Conservation (phyloP, 2,888 invertebrate genomes). For the Diogma glabrata region DNA sequence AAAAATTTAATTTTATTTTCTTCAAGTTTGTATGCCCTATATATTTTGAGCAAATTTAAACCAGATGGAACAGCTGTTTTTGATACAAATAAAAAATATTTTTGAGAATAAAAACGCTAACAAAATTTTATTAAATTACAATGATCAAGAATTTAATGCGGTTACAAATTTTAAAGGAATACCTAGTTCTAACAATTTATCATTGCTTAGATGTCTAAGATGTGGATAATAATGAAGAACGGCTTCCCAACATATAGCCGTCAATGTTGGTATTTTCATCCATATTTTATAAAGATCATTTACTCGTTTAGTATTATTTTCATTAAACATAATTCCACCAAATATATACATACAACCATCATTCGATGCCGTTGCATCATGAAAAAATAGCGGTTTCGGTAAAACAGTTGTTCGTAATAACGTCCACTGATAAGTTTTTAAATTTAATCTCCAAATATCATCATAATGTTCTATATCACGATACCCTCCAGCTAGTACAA, state of each 20-base stretch:
- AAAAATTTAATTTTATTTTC: too few species aligned
- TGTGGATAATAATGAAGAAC: conserved; percentile 55
- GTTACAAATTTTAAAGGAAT: conserved; percentile 57
- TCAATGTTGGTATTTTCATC: conserved; percentile 75
- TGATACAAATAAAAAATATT: too few species aligned
- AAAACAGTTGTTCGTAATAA: conserved; percentile 52
- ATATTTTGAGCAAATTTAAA: too few species aligned
- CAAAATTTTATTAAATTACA: too few species aligned
- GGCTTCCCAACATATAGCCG: conserved; percentile 83
- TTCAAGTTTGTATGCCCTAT: too few species aligned
- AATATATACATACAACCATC: conserved; percentile 64
- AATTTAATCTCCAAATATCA: conserved; percentile 74
- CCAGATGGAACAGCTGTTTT: too few species aligned
- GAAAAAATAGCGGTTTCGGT: conserved; percentile 73
- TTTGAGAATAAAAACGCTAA: too few species aligned
- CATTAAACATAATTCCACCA: conserved; percentile 61
- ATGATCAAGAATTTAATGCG: conserved; percentile 5
- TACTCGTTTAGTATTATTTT: conserved; percentile 48
- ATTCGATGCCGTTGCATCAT: conserved; percentile 66
- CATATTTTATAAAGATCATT: conserved; percentile 71
- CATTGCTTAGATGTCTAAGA: conserved; percentile 41
- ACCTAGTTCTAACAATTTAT: conserved; percentile 49
- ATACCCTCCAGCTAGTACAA: conserved; percentile 45
- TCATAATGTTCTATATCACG: conserved; percentile 54
- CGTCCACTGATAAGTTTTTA: conserved; percentile 65